These are phyloP conservation scores for Lemur catta DNA, from an alignment of 2,797 vertebrate genomes.

Conservation along the genomic window DNA sequence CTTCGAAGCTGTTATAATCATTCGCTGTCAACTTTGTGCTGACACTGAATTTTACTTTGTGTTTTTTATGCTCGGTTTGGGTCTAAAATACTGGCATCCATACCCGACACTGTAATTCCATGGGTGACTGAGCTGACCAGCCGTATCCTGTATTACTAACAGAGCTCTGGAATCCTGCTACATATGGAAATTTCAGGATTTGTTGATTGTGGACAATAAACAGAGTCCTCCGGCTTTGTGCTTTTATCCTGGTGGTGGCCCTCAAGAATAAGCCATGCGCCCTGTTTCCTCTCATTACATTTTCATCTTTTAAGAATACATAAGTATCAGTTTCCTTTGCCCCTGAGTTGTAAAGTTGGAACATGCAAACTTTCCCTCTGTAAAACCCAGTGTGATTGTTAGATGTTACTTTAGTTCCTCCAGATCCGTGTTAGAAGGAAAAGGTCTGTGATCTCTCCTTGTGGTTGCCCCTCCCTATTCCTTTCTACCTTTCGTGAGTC, in stretches of 20 bases:
- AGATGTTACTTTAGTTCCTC: conserved; percentile 51
- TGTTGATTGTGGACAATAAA: conserved; percentile 85
- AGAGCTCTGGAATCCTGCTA: conserved; percentile 80
- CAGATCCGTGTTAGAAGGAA: conserved; percentile 55
- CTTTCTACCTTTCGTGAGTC: conserved; percentile 42
- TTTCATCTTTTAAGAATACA: conserved; percentile 78
- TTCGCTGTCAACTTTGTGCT: conserved; percentile 95
- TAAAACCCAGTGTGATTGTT: conserved; percentile 52
- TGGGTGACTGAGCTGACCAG: conserved; percentile 86
- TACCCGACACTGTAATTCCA: conserved; percentile 85
- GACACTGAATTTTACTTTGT: conserved; percentile 90
- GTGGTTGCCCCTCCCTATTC: background rate
- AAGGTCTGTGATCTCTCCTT: conserved; percentile 30
- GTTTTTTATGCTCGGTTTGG: conserved; percentile 88
- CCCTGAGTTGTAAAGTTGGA: conserved; percentile 73
- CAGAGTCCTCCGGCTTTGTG: conserved; percentile 81
- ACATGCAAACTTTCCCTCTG: conserved; percentile 72
- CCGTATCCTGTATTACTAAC: conserved; percentile 79
- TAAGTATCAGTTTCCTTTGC: conserved; percentile 76
- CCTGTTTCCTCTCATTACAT: conserved; percentile 75
- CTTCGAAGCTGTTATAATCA: conserved; percentile 93
- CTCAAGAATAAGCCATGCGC: conserved; percentile 76
- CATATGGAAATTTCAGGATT: conserved; percentile 84
- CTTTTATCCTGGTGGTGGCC: conserved; percentile 81
- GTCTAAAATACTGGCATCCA: conserved; percentile 86